Conservation (phyloP, 1,140 invertebrate species). For the Drosophila ercepeae region DNA sequence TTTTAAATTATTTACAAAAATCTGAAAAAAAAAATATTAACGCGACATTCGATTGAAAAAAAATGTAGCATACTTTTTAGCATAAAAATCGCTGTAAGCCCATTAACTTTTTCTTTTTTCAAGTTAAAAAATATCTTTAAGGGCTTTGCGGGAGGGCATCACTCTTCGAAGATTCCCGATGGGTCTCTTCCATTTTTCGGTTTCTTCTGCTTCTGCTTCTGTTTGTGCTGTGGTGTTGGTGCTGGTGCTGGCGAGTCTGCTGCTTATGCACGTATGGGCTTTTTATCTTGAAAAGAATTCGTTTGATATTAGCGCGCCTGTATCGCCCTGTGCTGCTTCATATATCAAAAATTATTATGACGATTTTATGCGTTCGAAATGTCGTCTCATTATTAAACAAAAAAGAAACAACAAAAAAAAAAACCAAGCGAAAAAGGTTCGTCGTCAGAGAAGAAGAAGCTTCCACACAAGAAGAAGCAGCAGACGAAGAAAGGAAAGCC, state of each 20-base stretch:
- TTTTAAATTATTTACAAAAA: too few species aligned
- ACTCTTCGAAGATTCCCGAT: slow-evolving; percentile 7
- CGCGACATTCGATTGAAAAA: too few species aligned
- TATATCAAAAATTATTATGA: slow-evolving; percentile 84
- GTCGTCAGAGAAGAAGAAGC: slow-evolving; percentile 32
- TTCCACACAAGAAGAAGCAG: slow-evolving; percentile 32
- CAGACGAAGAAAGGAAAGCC: slow-evolving; percentile 21
- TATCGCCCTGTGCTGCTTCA: slow-evolving; percentile 78
- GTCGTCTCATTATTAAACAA: slow-evolving; percentile 84
- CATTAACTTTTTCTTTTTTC: too few species aligned
- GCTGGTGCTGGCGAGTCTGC: slow-evolving; percentile 14
- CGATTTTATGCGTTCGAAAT: slow-evolving; percentile 84
- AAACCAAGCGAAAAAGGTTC: slow-evolving; percentile 49
- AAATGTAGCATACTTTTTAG: too few species aligned
- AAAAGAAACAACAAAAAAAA: slow-evolving; percentile 73
- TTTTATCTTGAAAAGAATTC: slow-evolving; percentile 83
- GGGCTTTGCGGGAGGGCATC: slow-evolving; percentile 4
- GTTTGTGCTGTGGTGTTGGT: slow-evolving; percentile 8
- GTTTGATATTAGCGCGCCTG: slow-evolving; percentile 82
- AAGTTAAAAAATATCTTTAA: neutral
- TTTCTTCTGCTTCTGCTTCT: slow-evolving; percentile 17
- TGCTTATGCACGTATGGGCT: slow-evolving; percentile 3
- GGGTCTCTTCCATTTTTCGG: neutral
- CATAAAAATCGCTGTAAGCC: too few species aligned
- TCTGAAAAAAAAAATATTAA: too few species aligned